Base-by-base conservation (phyloP, 2,888 invertebrate genomes). In the Harmothoe impar region DNA sequence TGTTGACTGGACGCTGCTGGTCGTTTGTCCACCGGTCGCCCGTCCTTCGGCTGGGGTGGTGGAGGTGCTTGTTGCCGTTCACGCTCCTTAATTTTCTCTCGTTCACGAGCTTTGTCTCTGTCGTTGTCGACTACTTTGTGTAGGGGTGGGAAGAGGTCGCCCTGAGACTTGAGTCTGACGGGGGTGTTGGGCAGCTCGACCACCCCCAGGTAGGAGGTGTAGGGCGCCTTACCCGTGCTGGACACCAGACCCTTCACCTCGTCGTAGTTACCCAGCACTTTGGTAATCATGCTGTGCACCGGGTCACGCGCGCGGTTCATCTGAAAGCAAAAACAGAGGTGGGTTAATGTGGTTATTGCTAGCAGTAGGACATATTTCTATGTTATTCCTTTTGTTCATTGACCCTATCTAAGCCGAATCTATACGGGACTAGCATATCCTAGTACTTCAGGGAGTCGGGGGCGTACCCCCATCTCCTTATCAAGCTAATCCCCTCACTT, bases 191-290 rank as follows among this genome's bases (percentile, higher is more conserved):
- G 86, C 29, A 23, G 54, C 1, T 86, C n/a, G 5, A 54, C 56
- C 7, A 86, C 54, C 5, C 86, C 86, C 52, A 86, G 23, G 29
- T 31, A 52, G 7, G 84, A 84, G 0, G 84, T 23, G 84, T 84
- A 23, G n/a, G n/a, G n/a, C 5, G 43, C 43, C 43, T 43, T 43
- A 25, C 1, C 10, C 7, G 10, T 17, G 3, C n/a, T 20, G 0
- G 86, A 86, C 10, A 86, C 52, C 0, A 54, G 86, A 23, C 52
- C n/a, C 56, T 86, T 86, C 54, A 86, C 54, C 25, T 86, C 86
- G 23, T 86, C 86, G 33, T 86, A 86, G 56, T 86, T 86, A 0
- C 86, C 86, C 25, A 86, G 54, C 29, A 86, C 86, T 29, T 86
- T 86, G 56, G 52, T 86, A 3, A 86, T 86, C 56, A 86, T 52